Evolutionary conservation across 2,797 vertebrate species (phyloP).

Genomic region (Fratercula arctica): DNA sequence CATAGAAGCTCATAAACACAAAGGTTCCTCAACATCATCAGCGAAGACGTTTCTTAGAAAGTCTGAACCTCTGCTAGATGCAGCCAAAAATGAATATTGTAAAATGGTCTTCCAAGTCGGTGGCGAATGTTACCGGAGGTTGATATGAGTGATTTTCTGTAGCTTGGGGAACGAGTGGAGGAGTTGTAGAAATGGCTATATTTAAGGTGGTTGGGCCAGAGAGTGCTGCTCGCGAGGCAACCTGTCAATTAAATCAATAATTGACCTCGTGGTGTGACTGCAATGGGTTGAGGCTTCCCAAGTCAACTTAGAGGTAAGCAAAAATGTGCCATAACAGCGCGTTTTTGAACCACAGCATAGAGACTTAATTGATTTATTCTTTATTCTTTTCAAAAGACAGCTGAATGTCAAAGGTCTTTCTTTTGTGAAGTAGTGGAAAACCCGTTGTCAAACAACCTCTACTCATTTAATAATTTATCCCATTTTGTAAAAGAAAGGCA

Average conservation of each 20-base stretch:
- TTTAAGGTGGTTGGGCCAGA: not conserved
- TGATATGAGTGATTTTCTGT: not conserved
- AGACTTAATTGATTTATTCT: constrained; percentile 80
- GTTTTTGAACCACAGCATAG: constrained; percentile 66
- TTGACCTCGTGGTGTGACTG: not conserved
- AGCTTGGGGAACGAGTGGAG: not conserved
- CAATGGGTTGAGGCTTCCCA: constrained; percentile 15
- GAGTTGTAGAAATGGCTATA: not conserved
- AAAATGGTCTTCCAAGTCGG: not conserved
- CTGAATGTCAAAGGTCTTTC: constrained; percentile 80
- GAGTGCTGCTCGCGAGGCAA: not conserved
- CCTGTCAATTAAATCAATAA: constrained; percentile 18
- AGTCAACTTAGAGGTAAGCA: constrained; percentile 70
- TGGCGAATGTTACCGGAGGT: not conserved
- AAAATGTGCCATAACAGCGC: constrained; percentile 37
- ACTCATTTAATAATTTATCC: constrained; percentile 83
- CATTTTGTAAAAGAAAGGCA: constrained; percentile 80
- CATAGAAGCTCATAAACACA: not conserved
- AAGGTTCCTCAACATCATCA: not conserved
- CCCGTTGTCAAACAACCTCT: constrained; percentile 81
- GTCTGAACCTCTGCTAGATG: not conserved
- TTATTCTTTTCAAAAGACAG: constrained; percentile 81
- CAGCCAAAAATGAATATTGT: not conserved
- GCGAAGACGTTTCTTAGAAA: not conserved
- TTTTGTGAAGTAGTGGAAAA: constrained; percentile 79